These are phyloP conservation scores for Sus cebifrons DNA, from an alignment of 2,797 vertebrate genomes.

Conservation along the genomic window DNA sequence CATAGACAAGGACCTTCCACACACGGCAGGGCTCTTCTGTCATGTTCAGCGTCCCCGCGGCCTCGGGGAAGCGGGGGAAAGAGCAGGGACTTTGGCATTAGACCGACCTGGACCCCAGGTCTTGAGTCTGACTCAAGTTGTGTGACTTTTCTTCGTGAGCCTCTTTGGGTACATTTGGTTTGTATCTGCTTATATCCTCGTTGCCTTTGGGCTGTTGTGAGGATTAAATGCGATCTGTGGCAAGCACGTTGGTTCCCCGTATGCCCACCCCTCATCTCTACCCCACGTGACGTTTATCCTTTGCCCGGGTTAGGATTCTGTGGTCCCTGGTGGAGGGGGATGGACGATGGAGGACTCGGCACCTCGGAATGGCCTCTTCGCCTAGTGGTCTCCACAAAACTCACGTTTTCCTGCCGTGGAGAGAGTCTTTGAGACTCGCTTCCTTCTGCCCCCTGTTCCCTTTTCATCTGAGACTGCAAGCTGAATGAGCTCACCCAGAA, in stretches of 20 bases:
- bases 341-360: neutral
- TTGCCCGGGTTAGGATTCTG: too few species aligned
- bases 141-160: neutral
- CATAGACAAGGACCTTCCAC: neutral
- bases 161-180: neutral
- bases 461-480: neutral
- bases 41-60: neutral
- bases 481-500: slow-evolving; percentile 62
- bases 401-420: neutral
- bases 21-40: neutral
- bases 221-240: neutral
- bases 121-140: neutral
- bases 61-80: neutral
- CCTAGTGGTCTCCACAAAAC: neutral
- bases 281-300: neutral
- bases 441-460: neutral
- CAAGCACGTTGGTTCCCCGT: neutral
- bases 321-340: neutral
- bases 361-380: neutral
- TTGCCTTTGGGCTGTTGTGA: neutral
- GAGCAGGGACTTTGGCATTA: neutral
- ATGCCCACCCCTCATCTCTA: neutral
- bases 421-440: neutral
- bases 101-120: neutral
- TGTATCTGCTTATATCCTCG: neutral